phyloP scores from a whole-genome alignment of 1,140 invertebrate genomes.

The Psilanteris sp. region DNA sequence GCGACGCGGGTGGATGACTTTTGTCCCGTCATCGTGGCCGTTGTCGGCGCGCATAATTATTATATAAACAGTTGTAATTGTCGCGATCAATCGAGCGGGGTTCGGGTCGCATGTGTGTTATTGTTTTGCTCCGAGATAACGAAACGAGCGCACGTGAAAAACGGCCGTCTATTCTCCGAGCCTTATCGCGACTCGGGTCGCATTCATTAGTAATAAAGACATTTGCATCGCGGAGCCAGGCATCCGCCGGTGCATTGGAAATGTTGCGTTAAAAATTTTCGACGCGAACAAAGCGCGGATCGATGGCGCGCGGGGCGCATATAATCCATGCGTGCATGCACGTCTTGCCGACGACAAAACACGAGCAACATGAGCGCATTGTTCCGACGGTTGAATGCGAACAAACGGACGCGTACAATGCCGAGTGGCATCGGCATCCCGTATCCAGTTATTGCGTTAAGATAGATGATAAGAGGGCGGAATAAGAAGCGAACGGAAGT shows the following conservation, averaged over 20 bases:
- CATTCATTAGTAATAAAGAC: conserved; percentile 50
- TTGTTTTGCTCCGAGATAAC: conserved; percentile 12
- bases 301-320: conserved; percentile 29
- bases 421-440: conserved; percentile 5
- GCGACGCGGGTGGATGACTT: too few relatives aligned
- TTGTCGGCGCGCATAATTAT: conserved; percentile 1
- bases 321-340: conserved; percentile 32
- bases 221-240: conserved; percentile 18
- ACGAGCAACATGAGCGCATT: conserved; percentile 55
- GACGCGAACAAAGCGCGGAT: conserved; percentile 24
- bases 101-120: conserved; percentile 1
- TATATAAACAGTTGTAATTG: conserved; percentile 1
- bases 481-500: conserved; percentile 47
- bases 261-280: conserved; percentile 38
- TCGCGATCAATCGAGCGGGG: not conserved
- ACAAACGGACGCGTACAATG: conserved; percentile 8
- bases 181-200: conserved; percentile 14
- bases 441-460: conserved; percentile 29
- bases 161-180: conserved; percentile 11
- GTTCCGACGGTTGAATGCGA: conserved; percentile 57
- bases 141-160: conserved; percentile 19
- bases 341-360: conserved; percentile 54
- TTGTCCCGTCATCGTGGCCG: too few relatives aligned
- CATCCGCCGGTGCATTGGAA: conserved; percentile 12
- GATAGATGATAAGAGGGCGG: conserved; percentile 41